phyloP scores from a whole-genome alignment of 2,113 vertebrate genomes.

The Microcebus tavaratra region DNA sequence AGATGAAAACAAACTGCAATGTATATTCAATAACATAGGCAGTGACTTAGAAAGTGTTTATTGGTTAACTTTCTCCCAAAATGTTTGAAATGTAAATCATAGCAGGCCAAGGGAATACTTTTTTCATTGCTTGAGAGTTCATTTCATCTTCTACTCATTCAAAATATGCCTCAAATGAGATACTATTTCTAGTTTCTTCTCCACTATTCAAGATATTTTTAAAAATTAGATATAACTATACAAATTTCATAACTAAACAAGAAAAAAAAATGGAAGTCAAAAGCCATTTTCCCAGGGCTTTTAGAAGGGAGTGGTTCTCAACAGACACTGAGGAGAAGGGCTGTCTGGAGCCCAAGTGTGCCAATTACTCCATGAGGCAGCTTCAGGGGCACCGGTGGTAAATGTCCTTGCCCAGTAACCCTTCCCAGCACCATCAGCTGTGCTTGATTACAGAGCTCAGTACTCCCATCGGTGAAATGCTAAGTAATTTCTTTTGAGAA shows the following conservation, averaged over 20 bases:
- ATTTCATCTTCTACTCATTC: neutral
- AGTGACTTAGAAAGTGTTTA: neutral
- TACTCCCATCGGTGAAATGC: neutral
- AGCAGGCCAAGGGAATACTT: neutral
- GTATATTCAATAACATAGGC: slow-evolving; percentile 29
- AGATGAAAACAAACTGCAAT: slow-evolving; percentile 63
- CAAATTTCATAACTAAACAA: neutral
- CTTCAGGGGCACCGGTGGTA: rapidly evolving
- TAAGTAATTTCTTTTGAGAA: neutral
- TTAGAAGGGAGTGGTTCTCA: neutral
- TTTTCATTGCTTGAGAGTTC: neutral
- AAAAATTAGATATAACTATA: neutral
- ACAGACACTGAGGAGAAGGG: neutral
- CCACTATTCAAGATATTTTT: neutral
- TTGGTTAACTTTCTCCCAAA: neutral
- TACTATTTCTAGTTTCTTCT: neutral
- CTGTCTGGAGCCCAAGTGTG: neutral
- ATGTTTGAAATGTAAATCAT: slow-evolving; percentile 45
- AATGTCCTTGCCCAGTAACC: neutral
- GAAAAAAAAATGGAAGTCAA: neutral
- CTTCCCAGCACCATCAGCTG: neutral
- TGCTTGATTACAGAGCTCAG: neutral
- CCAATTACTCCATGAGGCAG: rapidly evolving
- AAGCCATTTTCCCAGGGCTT: neutral
- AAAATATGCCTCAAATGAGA: slow-evolving; percentile 1